phyloP scores from a whole-genome alignment of 2,797 vertebrate species.

The Paramormyrops hopkinsi region DNA sequence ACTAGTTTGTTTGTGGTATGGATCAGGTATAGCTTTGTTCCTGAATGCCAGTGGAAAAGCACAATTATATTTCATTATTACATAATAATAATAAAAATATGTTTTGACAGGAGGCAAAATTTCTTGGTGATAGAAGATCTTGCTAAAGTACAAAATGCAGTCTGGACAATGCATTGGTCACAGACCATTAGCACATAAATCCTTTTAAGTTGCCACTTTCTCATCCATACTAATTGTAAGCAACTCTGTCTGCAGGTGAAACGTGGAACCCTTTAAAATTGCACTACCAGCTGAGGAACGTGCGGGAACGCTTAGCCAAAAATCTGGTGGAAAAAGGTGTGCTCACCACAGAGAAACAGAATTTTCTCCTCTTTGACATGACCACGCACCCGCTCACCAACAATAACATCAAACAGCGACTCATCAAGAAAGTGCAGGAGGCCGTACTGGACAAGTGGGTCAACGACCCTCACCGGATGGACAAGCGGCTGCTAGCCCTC shows the following conservation, averaged over 20 bases:
- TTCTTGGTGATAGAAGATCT: background rate
- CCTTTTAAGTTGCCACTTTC: background rate
- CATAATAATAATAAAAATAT: background rate
- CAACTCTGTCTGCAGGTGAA: constrained; percentile 65
- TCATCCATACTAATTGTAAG: background rate
- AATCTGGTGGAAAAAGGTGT: constrained; percentile 96
- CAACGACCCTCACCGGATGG: constrained; percentile 91
- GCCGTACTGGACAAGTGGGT: constrained; percentile 94
- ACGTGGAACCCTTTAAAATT: constrained; percentile 96
- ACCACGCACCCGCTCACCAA: constrained; percentile 95
- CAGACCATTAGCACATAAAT: background rate
- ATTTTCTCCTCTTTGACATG: constrained; percentile 98
- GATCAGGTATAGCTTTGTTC: background rate
- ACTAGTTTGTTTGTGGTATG: background rate
- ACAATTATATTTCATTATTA: background rate
- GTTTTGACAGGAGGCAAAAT: background rate
- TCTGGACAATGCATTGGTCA: background rate
- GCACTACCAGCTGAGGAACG: constrained; percentile 91
- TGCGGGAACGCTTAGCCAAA: constrained; percentile 88
- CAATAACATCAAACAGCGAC: constrained; percentile 87
- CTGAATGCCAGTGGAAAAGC: background rate
- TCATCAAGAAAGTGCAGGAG: constrained; percentile 93
- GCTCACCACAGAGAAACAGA: constrained; percentile 97
- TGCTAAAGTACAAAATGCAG: background rate
- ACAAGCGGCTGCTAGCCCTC: constrained; percentile 86